Conservation (phyloP, 2,113 vertebrate species). For the Silurus meridionalis region DNA sequence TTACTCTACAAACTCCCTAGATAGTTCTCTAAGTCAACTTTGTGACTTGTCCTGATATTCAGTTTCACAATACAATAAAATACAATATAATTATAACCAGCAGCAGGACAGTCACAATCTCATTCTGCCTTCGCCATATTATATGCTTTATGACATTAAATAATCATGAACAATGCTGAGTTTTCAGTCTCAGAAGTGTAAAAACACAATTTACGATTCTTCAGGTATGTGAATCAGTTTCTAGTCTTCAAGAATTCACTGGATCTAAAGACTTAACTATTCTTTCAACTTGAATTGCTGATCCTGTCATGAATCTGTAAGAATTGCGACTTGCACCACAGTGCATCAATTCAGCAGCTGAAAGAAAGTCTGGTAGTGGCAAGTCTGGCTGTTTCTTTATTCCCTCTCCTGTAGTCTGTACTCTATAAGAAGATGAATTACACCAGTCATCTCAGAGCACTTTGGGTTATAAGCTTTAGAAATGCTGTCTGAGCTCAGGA, state of each 20-base stretch:
- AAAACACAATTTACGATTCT: not conserved
- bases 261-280: not conserved
- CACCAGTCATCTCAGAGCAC: constrained; percentile 11
- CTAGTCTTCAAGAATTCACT: not conserved
- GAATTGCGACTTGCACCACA: not conserved
- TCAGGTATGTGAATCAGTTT: not conserved
- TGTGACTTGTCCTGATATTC: not conserved
- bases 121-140: not conserved
- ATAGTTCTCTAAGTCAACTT: not conserved
- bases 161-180: not conserved
- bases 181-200: not conserved
- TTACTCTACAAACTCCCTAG: not conserved
- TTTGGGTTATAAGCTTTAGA: constrained; percentile 17
- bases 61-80: not conserved
- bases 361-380: constrained; percentile 1
- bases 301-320: not conserved
- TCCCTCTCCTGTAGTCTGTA: not conserved
- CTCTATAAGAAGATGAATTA: constrained; percentile 13
- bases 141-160: not conserved
- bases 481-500: not conserved
- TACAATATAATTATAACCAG: not conserved
- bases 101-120: not conserved
- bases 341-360: not conserved
- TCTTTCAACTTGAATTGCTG: not conserved
- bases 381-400: constrained; percentile 17